Evolutionary conservation across 2,113 vertebrate genomes (phyloP).

Genomic region (Himantopus leucocephalus): DNA sequence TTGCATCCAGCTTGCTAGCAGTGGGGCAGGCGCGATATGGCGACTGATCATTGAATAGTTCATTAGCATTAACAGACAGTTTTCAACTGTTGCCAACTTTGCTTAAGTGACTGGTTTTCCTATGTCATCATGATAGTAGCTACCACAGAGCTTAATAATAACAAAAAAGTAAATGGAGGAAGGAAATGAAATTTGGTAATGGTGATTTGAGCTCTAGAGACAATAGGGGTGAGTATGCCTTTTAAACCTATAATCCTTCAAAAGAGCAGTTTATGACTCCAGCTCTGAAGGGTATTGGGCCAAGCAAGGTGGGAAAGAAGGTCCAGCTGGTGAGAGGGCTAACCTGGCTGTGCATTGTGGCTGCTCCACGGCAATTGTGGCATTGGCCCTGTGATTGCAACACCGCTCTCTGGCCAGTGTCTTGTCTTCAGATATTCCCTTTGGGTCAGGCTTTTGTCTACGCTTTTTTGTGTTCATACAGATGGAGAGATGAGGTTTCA

Average conservation of each 20-base stretch:
- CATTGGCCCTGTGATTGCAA: rapidly evolving
- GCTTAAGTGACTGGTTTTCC: neutral
- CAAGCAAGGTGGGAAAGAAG: neutral
- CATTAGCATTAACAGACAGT: neutral
- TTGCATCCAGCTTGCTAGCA: neutral
- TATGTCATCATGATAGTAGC: neutral
- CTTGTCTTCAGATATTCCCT: neutral
- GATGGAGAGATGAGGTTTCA: neutral
- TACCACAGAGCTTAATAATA: neutral
- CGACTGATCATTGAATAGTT: neutral
- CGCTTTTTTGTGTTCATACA: neutral
- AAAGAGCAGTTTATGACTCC: neutral
- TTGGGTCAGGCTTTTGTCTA: neutral
- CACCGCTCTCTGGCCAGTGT: neutral
- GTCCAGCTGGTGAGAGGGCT: neutral
- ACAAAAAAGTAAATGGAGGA: neutral
- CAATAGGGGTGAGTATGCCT: neutral
- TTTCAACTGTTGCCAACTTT: neutral
- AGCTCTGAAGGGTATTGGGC: neutral
- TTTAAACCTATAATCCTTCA: neutral
- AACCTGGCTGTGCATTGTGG: neutral
- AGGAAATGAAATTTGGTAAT: neutral
- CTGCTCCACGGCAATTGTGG: neutral
- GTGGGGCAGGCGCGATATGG: rapidly evolving
- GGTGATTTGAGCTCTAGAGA: neutral